A percentile compares a stretch with the other conserved stretches of the same genome.
Conservation (phyloP, 2,888 invertebrate species). For the Dilophus febrilis region DNA sequence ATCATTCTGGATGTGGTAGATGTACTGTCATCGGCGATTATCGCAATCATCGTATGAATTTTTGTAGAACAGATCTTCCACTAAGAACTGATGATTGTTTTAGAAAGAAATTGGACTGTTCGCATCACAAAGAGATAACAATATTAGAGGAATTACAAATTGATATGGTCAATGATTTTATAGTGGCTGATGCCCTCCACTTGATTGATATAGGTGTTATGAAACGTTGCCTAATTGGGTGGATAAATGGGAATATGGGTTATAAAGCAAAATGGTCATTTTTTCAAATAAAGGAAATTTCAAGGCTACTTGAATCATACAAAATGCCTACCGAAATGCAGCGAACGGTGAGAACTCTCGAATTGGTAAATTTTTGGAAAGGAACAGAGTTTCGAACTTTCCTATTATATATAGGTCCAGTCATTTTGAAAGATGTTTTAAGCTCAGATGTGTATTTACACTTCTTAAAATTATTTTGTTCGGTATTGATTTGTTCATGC, state of each 20-base stretch:
- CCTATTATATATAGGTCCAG: constrained; percentile 12
- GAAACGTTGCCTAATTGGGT: constrained; percentile 11
- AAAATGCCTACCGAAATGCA: constrained; percentile 11
- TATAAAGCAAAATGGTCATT: constrained; percentile 5
- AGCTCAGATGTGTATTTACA: constrained; percentile 7
- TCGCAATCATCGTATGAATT: too few species aligned
- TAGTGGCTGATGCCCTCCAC: constrained; percentile 14
- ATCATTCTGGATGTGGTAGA: too few species aligned
- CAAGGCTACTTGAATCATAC: constrained; percentile 8
- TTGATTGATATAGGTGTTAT: constrained; percentile 12
- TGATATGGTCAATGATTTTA: constrained; percentile 15
- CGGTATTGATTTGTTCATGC: constrained; percentile 5
- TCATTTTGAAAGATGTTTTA: constrained; percentile 12
- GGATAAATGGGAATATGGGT: constrained; percentile 12
- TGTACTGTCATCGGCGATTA: too few species aligned
- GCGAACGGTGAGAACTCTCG: constrained; percentile 10
- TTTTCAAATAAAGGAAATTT: neutral
- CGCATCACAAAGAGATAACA: too few species aligned
- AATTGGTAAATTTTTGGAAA: constrained; percentile 12
- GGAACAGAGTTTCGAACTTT: constrained; percentile 13
- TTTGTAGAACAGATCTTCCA: too few species aligned
- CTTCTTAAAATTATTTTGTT: constrained; percentile 7
- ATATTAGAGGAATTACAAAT: constrained; percentile 11
- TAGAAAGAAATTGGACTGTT: too few species aligned
- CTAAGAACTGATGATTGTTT: too few species aligned